Evolutionary conservation across 2,797 vertebrate species (phyloP).

Genomic region (Echiichthys vipera): DNA sequence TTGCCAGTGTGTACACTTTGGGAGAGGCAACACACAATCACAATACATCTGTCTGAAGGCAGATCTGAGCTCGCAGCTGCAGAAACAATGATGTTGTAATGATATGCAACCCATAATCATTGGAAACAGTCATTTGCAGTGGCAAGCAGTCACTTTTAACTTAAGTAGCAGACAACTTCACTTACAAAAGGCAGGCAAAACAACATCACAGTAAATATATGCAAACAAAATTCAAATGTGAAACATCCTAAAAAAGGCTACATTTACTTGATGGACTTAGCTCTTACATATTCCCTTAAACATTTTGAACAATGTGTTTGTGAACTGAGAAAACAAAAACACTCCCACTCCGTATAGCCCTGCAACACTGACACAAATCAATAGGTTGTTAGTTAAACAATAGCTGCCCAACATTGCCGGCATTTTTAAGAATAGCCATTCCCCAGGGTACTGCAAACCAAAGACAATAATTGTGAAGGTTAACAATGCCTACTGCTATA

Average conservation of each 20-base stretch:
- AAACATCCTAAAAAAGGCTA: neutral
- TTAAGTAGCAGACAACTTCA: neutral
- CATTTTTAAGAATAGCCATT: slow-evolving; percentile 67
- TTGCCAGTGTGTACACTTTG: neutral
- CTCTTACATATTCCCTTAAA: neutral
- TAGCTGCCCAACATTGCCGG: slow-evolving; percentile 41
- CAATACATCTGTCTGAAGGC: slow-evolving; percentile 2
- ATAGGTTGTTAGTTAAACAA: slow-evolving; percentile 78
- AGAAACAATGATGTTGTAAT: slow-evolving; percentile 27
- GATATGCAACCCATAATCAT: slow-evolving; percentile 12
- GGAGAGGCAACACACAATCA: neutral
- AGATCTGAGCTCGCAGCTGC: slow-evolving; percentile 31
- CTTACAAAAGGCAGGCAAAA: neutral
- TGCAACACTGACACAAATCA: slow-evolving; percentile 66
- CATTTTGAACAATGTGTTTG: slow-evolving; percentile 43
- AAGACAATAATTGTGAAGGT: slow-evolving; percentile 67
- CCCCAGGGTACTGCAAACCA: slow-evolving; percentile 40
- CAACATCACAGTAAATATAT: neutral
- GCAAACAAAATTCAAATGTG: neutral
- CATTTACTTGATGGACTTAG: neutral
- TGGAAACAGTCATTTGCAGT: slow-evolving; percentile 6
- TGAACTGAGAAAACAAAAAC: slow-evolving; percentile 50
- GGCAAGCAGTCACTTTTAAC: slow-evolving; percentile 1
- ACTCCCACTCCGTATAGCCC: neutral
- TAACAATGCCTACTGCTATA: slow-evolving; percentile 65